A percentile compares a stretch with the other conserved stretches of the same genome.
These are phyloP conservation scores for Spinus pinus DNA, from an alignment of 2,797 vertebrate genomes.

Conservation along the genomic window DNA sequence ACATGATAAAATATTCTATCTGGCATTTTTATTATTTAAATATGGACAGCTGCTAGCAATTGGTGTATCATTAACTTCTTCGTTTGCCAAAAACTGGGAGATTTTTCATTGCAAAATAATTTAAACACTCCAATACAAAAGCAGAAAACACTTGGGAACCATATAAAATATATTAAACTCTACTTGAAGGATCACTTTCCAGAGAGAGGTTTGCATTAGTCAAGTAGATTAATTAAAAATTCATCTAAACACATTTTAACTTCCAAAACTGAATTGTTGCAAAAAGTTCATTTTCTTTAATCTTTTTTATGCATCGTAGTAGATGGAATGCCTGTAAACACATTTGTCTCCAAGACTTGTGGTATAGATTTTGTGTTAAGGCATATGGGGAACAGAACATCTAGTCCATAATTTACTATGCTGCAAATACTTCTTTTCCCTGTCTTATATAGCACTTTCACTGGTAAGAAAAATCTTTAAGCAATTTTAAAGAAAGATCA, in stretches of 20 bases:
- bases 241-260: not conserved
- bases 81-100: not conserved
- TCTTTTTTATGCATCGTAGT: not conserved
- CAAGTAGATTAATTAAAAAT: not conserved
- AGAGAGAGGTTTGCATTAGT: not conserved
- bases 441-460: not conserved
- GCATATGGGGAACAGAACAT: not conserved
- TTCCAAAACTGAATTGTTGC: not conserved
- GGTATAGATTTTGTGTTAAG: not conserved
- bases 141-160: not conserved
- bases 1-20: not conserved
- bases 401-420: not conserved
- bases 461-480: not conserved
- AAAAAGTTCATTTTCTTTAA: not conserved
- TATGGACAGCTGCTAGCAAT: not conserved
- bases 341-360: not conserved
- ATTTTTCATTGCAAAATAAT: not conserved
- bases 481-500: not conserved
- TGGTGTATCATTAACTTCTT: not conserved
- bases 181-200: not conserved
- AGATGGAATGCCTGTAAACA: not conserved
- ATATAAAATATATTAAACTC: not conserved
- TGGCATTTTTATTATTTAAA: not conserved
- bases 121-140: not conserved
- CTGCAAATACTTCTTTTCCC: not conserved